Percentiles rank a stretch among this genome's conserved stretches.
phyloP scores from a whole-genome alignment of 2,888 invertebrate species.

The Troides helena region DNA sequence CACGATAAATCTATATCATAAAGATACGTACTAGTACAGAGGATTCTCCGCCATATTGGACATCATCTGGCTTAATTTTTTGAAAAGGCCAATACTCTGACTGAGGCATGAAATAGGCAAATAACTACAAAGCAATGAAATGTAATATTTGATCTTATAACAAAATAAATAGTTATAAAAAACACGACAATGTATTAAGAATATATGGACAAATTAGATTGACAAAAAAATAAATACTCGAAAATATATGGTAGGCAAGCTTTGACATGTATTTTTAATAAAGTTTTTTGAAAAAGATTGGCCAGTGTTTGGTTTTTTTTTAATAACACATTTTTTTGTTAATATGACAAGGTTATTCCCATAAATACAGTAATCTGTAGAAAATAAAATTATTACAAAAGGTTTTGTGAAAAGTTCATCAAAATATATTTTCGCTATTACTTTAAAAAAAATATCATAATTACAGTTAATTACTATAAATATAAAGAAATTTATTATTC shows the following conservation, averaged over 20 bases:
- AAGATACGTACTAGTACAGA: conserved; percentile 40
- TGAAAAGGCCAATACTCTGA: conserved; percentile 60
- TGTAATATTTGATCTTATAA: conserved; percentile 1
- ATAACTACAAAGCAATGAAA: background rate
- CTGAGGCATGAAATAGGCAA: conserved; percentile 51
- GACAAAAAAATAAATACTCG: conserved; percentile 14
- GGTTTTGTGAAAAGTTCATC: too few species aligned
- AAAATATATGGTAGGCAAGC: conserved; percentile 8
- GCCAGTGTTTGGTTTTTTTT: conserved; percentile 4
- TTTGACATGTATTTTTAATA: conserved; percentile 10
- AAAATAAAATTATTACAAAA: background rate
- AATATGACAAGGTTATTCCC: background rate
- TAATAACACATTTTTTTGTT: background rate
- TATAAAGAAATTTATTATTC: too few species aligned
- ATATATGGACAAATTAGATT: conserved; percentile 10
- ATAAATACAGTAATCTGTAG: background rate
- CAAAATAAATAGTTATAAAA: background rate
- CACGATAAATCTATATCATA: background rate
- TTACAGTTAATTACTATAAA: too few species aligned
- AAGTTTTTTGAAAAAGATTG: conserved; percentile 2
- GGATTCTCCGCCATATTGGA: conserved; percentile 35
- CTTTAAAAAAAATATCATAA: too few species aligned
- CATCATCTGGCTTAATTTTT: conserved; percentile 38
- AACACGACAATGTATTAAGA: conserved; percentile 15
- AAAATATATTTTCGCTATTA: too few species aligned